These are phyloP conservation scores for Cylas formicarius DNA, from an alignment of 1,140 invertebrate species.

Conservation along the genomic window DNA sequence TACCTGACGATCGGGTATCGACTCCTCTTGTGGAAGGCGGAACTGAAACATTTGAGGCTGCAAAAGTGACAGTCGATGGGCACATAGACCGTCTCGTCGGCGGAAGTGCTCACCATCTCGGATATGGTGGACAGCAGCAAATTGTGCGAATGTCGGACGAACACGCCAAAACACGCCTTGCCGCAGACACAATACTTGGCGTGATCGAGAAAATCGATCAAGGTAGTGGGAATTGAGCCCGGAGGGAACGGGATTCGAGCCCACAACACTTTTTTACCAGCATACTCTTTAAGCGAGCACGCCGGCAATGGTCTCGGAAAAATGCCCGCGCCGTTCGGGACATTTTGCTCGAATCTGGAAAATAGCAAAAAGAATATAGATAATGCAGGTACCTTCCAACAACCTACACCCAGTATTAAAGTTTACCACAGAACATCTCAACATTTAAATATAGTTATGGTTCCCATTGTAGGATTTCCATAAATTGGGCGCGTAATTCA, in stretches of 20 bases:
- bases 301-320: conserved; percentile 24
- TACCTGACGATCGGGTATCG: conserved; percentile 36
- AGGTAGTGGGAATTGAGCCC: conserved; percentile 51
- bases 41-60: conserved; percentile 47
- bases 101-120: conserved; percentile 41
- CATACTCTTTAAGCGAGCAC: conserved; percentile 29
- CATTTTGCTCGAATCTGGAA: conserved; percentile 17
- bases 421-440: too few relatives aligned
- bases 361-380: too few relatives aligned
- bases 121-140: conserved; percentile 43
- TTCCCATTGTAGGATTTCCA: too few relatives aligned
- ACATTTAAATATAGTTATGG: too few relatives aligned
- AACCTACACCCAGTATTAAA: too few relatives aligned
- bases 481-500: too few relatives aligned
- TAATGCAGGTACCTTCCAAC: too few relatives aligned
- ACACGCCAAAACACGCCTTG: conserved; percentile 48
- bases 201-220: conserved; percentile 54
- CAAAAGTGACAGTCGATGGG: conserved; percentile 56
- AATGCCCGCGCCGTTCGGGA: conserved; percentile 17
- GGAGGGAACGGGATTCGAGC: conserved; percentile 47
- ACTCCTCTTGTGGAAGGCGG: conserved; percentile 27
- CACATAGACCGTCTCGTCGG: conserved; percentile 38
- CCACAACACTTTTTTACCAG: conserved; percentile 30
- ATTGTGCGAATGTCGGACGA: conserved; percentile 39
- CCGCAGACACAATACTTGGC: conserved; percentile 57